A percentile compares a stretch with the other conserved stretches of the same genome.
These are phyloP conservation scores for Sylvilagus bachmani DNA, from an alignment of 2,113 vertebrate genomes.

Conservation along the genomic window DNA sequence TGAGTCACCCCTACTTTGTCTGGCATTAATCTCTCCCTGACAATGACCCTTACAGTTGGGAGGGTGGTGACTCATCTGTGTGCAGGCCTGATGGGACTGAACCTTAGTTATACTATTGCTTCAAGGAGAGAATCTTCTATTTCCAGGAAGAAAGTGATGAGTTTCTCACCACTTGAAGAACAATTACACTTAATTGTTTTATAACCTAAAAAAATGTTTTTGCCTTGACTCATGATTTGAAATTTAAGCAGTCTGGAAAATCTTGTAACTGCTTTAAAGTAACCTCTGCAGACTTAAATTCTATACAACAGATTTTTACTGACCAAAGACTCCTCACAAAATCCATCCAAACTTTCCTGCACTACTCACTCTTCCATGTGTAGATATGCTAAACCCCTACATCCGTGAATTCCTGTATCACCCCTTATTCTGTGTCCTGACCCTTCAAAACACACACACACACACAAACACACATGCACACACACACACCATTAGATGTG, in stretches of 20 bases:
- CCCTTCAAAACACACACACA: background rate
- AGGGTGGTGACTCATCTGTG: conserved; percentile 30
- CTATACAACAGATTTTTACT: background rate
- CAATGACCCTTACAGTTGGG: conserved; percentile 11
- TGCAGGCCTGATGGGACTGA: background rate
- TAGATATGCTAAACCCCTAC: background rate
- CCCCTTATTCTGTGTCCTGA: background rate
- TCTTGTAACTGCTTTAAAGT: conserved; percentile 17
- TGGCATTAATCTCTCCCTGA: background rate
- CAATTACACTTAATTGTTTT: conserved; percentile 37
- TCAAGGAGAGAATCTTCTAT: conserved; percentile 2
- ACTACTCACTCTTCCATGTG: background rate
- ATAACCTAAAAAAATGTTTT: conserved; percentile 48
- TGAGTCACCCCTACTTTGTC: conserved; percentile 47
- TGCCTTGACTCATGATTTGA: conserved; percentile 27
- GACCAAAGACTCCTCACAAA: conserved; percentile 9
- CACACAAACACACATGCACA: background rate
- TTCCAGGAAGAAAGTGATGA: conserved; percentile 61
- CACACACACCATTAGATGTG: background rate
- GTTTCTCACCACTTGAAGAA: conserved; percentile 49
- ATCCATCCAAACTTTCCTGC: background rate
- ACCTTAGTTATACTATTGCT: conserved; percentile 19
- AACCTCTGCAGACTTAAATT: background rate
- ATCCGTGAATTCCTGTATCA: background rate
- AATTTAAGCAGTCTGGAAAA: background rate